phyloP scores from a whole-genome alignment of 2,797 vertebrate genomes.

The Sebastes vulpes region DNA sequence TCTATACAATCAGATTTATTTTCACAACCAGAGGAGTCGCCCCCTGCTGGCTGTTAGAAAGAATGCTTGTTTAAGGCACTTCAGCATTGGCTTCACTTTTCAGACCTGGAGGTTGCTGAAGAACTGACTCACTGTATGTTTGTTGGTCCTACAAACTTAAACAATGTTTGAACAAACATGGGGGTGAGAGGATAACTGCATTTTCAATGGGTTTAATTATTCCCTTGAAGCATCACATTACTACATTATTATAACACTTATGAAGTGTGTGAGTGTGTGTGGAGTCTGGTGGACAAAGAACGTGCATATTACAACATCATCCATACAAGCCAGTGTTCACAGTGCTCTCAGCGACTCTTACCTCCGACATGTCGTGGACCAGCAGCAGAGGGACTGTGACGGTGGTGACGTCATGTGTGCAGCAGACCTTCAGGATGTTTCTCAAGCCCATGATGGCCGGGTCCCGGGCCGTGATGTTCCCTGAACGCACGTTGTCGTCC shows the following conservation, averaged over 20 bases:
- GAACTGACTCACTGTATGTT: background rate
- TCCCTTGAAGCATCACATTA: background rate
- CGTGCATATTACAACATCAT: background rate
- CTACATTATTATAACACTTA: background rate
- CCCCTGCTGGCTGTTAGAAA: no score
- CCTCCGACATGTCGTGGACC: constrained; percentile 98
- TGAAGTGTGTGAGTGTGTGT: background rate
- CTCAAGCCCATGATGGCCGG: constrained; percentile 98
- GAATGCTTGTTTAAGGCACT: no score
- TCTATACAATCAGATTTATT: no score
- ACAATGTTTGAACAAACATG: background rate
- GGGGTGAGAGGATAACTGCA: background rate
- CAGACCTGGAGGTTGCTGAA: no score
- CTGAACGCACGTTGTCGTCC: constrained; percentile 94
- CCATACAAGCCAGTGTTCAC: rapidly evolving
- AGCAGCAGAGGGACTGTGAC: constrained; percentile 95
- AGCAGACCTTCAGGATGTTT: constrained; percentile 99
- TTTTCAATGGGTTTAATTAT: background rate
- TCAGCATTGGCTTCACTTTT: no score
- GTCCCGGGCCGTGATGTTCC: constrained; percentile 94
- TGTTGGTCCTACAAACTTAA: background rate
- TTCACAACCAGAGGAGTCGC: no score
- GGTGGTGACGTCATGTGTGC: constrained; percentile 95
- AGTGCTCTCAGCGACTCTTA: constrained; percentile 60
- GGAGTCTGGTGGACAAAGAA: background rate